phyloP scores from a whole-genome alignment of 2,797 vertebrate species.

The Luscinia megarhynchos region DNA sequence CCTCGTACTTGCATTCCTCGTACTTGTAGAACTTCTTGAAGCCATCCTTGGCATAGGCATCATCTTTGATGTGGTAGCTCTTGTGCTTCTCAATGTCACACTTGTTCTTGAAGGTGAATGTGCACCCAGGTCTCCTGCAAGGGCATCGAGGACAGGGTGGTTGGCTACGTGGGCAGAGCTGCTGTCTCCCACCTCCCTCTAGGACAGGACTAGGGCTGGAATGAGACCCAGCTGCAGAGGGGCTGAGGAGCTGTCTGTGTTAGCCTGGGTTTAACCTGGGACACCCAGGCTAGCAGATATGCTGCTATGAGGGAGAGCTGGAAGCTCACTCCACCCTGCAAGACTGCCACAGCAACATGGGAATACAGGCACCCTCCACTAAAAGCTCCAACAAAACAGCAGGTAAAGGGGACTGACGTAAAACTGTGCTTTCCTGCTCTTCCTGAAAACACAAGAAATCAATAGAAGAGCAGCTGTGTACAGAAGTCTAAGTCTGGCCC shows the following conservation, averaged over 20 bases:
- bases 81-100: conserved; percentile 99
- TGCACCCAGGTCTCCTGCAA: conserved; percentile 92
- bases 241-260: not conserved
- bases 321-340: not conserved
- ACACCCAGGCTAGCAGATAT: not conserved
- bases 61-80: conserved; percentile 99
- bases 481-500: not conserved
- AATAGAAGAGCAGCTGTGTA: not conserved
- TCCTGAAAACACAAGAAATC: not conserved
- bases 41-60: conserved; percentile 98
- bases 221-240: not conserved
- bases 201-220: not conserved
- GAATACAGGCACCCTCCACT: not conserved
- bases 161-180: not conserved
- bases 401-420: not conserved
- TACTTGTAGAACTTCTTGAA: conserved; percentile 99
- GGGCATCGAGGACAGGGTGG: conserved; percentile 20
- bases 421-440: not conserved
- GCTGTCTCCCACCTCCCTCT: not conserved
- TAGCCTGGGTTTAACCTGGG: not conserved
- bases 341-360: not conserved
- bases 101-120: conserved; percentile 99
- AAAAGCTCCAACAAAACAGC: not conserved
- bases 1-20: conserved; percentile 98
- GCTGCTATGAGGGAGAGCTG: not conserved